A percentile compares a stretch with the other conserved stretches of the same genome.
Conservation (phyloP, 1,140 invertebrate species). For the Samia ricini region DNA sequence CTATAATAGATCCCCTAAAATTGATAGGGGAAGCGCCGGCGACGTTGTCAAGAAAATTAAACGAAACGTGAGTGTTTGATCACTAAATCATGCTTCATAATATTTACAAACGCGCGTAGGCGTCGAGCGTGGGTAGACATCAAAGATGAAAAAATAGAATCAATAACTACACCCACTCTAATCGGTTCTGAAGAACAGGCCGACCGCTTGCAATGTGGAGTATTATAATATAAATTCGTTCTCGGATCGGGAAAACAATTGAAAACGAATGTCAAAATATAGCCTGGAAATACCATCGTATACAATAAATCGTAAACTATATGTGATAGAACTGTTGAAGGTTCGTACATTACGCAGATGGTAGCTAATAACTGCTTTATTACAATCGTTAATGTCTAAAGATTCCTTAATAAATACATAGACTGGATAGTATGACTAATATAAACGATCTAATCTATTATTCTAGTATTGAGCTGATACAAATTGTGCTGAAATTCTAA, state of each 20-base stretch:
- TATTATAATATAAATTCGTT: neutral
- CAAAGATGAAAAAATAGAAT: slow-evolving; percentile 14
- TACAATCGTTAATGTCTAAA: neutral
- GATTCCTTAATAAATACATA: neutral
- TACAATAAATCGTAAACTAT: neutral
- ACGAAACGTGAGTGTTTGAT: slow-evolving; percentile 2
- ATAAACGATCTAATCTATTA: neutral
- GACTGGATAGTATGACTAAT: neutral
- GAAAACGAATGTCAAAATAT: neutral
- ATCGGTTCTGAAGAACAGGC: neutral
- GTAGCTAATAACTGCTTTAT: neutral
- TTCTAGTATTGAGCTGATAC: too few species aligned
- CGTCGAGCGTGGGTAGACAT: slow-evolving; percentile 4
- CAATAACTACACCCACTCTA: slow-evolving; percentile 4
- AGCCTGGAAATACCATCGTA: neutral
- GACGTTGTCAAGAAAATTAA: neutral
- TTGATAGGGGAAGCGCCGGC: neutral
- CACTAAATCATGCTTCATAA: slow-evolving; percentile 7
- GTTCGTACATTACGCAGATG: neutral
- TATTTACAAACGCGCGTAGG: slow-evolving; percentile 6
- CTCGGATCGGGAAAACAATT: neutral
- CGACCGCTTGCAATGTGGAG: neutral
- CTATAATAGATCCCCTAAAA: neutral
- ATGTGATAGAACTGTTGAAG: neutral
- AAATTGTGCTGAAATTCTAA: neutral